Evolutionary conservation across 2,797 vertebrate genomes (phyloP), one percentile per base, ranked within the genome.

Genomic region (Percopsis omiscomaycus): DNA sequence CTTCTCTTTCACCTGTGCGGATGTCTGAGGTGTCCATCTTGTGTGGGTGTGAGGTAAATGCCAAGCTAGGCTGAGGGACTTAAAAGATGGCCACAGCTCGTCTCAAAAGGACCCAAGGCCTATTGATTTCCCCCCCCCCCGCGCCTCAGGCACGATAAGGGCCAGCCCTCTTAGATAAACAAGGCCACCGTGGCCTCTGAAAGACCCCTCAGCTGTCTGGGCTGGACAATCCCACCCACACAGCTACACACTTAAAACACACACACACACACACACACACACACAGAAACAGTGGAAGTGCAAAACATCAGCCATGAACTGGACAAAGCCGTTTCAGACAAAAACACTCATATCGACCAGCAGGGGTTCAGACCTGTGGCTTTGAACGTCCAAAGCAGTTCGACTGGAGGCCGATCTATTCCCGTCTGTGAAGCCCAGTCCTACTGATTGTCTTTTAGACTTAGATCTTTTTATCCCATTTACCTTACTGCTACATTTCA

Each of bases 91-190:
- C 83, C 79, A 84, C 82, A 79, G 79, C 74, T 75, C 32, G 74
- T 82, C 89, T 91, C 84, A 64, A 73, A 84, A 86, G 83, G 85
- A 87, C 82, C 85, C 71, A 57, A 82, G 85, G 84, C 82, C 81
- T 88, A 91, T 91, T 88, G 90, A 91, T 90, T 89, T 83, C 42
- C 71, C 27, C 32, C 74, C 88, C 84, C 37, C 9, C 37, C 37
- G 37, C 37, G 37, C 37, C 55, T 77, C 75, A 84, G 85, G 86
- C 82, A 83, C 73, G 81, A 90, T 89, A 90, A 91, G 87, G 87
- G 77, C 81, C 86, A 88, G 85, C 86, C 80, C 86, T 79, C 86
- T 81, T 78, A 86, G 84, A 90, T 88, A 91, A 90, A 91, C 89
- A 89, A 90, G 89, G 87, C 88, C 86, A 79, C 83, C 61, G 78